Conservation (phyloP, 2,888 invertebrate species). For the Drymonia ruficornis region DNA sequence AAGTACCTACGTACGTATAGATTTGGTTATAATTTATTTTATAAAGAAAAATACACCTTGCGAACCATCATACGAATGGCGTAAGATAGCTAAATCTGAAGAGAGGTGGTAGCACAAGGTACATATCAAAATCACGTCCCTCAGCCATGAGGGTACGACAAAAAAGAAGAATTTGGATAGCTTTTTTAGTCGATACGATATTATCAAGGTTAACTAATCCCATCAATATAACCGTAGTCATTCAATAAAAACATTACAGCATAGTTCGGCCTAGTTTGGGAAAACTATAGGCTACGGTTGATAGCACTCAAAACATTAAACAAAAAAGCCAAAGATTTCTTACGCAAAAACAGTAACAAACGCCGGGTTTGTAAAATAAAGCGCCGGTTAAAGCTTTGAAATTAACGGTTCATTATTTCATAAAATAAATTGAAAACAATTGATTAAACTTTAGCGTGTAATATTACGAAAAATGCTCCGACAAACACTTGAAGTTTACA, state of each 20-base stretch:
- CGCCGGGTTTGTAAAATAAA: too few relatives aligned
- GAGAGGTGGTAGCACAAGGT: too few relatives aligned
- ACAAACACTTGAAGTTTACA: conserved; percentile 20
- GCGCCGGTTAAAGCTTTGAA: too few relatives aligned
- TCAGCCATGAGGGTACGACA: too few relatives aligned
- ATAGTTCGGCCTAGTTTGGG: neutral
- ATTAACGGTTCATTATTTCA: too few relatives aligned
- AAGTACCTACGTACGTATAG: conserved; percentile 48
- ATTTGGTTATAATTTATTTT: conserved; percentile 23
- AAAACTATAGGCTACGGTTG: neutral
- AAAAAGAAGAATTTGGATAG: neutral
- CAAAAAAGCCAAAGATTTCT: neutral
- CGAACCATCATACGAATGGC: too few relatives aligned
- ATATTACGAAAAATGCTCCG: neutral
- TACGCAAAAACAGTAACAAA: too few relatives aligned
- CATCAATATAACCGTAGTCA: neutral
- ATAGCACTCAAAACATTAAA: neutral
- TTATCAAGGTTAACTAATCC: neutral
- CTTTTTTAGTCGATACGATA: neutral
- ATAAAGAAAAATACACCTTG: too few relatives aligned
- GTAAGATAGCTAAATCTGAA: too few relatives aligned
- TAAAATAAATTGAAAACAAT: neutral
- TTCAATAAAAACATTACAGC: neutral
- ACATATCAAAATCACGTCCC: too few relatives aligned
- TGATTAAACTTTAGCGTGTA: neutral